These are phyloP conservation scores for Pammene aurita DNA, from an alignment of 2,888 invertebrate species.

Conservation along the genomic window DNA sequence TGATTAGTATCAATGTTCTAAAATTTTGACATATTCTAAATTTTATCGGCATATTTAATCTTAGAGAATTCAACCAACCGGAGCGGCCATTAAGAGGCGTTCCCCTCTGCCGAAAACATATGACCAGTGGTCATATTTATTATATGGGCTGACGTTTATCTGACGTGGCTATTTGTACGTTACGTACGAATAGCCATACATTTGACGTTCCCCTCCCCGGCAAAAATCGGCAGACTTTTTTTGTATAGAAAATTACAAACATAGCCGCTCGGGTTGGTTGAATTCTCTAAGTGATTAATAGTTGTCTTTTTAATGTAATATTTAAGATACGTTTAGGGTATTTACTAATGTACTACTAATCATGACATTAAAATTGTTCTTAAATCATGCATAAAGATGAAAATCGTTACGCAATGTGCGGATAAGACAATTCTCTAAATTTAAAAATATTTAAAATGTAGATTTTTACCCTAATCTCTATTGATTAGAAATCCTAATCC, in stretches of 20 bases:
- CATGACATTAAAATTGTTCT: background rate
- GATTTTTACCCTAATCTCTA: constrained; percentile 34
- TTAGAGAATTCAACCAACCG: no score
- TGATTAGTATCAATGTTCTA: constrained; percentile 29
- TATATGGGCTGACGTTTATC: no score
- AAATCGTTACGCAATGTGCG: background rate
- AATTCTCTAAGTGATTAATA: no score
- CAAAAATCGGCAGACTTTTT: no score
- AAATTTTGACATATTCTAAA: constrained; percentile 21
- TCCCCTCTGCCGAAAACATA: no score
- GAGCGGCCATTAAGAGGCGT: no score
- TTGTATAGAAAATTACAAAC: no score
- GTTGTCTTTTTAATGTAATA: constrained; percentile 9
- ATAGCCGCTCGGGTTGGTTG: no score
- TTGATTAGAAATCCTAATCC: constrained; percentile 25
- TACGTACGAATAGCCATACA: no score
- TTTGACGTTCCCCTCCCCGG: no score
- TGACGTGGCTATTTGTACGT: no score
- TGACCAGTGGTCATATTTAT: no score
- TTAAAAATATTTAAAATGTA: constrained; percentile 10
- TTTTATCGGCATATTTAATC: constrained; percentile 12
- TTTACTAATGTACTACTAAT: background rate
- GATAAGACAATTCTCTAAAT: background rate
- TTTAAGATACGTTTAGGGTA: constrained; percentile 9
- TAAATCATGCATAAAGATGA: background rate